phyloP scores from a whole-genome alignment of 2,888 invertebrate genomes.

The Trissoscelio sp. region DNA sequence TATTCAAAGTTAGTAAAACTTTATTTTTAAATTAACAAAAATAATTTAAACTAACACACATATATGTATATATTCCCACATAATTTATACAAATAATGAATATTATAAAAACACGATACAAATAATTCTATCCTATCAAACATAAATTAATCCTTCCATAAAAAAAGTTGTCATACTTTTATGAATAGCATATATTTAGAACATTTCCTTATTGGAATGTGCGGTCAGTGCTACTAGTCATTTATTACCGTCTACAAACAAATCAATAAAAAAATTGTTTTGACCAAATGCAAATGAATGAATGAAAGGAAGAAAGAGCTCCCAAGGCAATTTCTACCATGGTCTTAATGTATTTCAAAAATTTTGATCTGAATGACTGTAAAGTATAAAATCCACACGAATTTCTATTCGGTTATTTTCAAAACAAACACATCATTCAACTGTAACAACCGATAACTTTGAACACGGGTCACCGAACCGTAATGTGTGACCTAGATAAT shows the following conservation, averaged over 20 bases:
- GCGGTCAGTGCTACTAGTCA: slow-evolving; percentile 17
- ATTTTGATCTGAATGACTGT: neutral
- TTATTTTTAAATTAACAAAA: too few relatives aligned
- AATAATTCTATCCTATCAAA: too few relatives aligned
- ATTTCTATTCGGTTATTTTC: slow-evolving; percentile 45
- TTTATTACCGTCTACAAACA: slow-evolving; percentile 19
- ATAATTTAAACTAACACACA: too few relatives aligned
- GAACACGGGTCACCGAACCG: slow-evolving; percentile 24
- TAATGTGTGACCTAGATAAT: slow-evolving; percentile 40
- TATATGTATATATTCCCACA: too few relatives aligned
- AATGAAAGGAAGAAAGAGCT: neutral
- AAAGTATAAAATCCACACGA: slow-evolving; percentile 12
- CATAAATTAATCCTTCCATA: too few relatives aligned
- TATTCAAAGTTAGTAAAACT: too few relatives aligned
- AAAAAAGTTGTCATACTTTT: neutral
- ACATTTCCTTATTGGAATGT: slow-evolving; percentile 10
- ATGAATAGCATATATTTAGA: slow-evolving; percentile 1
- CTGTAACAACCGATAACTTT: slow-evolving; percentile 27
- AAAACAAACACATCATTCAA: slow-evolving; percentile 53
- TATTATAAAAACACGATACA: too few relatives aligned
- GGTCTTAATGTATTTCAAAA: slow-evolving; percentile 15
- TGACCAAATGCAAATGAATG: slow-evolving; percentile 38
- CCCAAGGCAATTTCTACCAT: neutral
- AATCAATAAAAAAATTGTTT: slow-evolving; percentile 18
- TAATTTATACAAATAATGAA: too few relatives aligned